Percentiles rank a stretch among this genome's conserved stretches.
Evolutionary conservation across 2,113 vertebrate genomes (phyloP).

Genomic region (Pangasianodon hypophthalmus): DNA sequence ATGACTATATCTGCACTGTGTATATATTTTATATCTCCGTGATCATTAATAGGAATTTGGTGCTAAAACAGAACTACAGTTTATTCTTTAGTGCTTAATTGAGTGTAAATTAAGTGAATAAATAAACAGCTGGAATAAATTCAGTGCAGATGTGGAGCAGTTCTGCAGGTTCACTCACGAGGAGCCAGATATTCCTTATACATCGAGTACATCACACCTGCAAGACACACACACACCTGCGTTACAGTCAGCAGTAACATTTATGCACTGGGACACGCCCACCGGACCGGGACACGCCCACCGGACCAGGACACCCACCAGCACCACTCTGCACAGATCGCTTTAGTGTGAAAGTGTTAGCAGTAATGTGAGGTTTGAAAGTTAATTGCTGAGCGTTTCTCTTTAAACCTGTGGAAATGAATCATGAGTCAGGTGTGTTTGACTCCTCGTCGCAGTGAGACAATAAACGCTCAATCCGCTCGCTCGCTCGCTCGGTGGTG

Average conservation of each 20-base stretch:
- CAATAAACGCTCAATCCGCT: no score
- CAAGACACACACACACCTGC: background rate
- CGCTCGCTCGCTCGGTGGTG: no score
- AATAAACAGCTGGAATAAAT: background rate
- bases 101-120: background rate
- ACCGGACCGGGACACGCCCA: background rate
- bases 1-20: background rate
- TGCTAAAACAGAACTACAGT: background rate
- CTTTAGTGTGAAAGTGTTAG: background rate
- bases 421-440: no score
- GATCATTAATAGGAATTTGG: background rate
- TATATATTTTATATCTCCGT: background rate
- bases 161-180: background rate
- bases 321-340: background rate
- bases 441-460: no score
- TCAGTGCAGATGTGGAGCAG: background rate
- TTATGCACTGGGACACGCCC: background rate
- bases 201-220: constrained; percentile 61
- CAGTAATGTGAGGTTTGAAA: no score
- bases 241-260: background rate
- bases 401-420: no score
- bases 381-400: no score
- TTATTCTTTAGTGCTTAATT: background rate
- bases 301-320: background rate
- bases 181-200: constrained; percentile 54